Evolutionary conservation across 53 echinoderm and acorn worm species (phyloP).

Genomic region (Temnopleurus reevesii): DNA sequence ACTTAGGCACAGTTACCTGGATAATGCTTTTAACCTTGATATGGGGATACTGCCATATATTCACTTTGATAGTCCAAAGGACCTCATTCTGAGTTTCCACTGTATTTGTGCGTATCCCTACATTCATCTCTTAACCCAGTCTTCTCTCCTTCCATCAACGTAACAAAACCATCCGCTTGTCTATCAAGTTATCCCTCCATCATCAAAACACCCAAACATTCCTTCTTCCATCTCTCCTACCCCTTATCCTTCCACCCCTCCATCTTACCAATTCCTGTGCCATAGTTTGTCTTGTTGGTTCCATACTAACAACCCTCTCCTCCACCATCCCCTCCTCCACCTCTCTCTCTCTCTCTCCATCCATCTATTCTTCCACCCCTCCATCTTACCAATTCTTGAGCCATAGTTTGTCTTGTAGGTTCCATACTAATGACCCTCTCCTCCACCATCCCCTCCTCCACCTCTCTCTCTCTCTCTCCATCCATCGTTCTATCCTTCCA

Average conservation of each 20-base stretch:
- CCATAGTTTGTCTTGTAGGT: slow-evolving; percentile 80
- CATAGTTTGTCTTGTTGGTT: slow-evolving; percentile 83
- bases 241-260: background rate
- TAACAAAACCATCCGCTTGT: background rate
- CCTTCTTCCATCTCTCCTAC: background rate
- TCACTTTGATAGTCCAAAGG: too few species aligned
- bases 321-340: slow-evolving; percentile 79
- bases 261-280: slow-evolving; percentile 87
- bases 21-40: too few species aligned
- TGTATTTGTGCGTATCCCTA: too few species aligned
- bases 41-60: too few species aligned
- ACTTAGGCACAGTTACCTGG: too few species aligned
- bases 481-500: too few species aligned
- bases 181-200: background rate
- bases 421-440: slow-evolving; percentile 87
- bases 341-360: slow-evolving; percentile 47
- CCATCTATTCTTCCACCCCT: background rate
- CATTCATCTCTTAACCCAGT: too few species aligned
- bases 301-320: slow-evolving; percentile 83
- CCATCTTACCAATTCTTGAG: slow-evolving; percentile 75
- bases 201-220: background rate
- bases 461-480: slow-evolving; percentile 51
- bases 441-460: slow-evolving; percentile 76
- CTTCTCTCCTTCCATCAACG: too few species aligned
- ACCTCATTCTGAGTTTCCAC: too few species aligned